Evolutionary conservation across 2,797 vertebrate genomes (phyloP), one percentile per base, ranked within the genome.

Genomic region (Cuculus canorus): DNA sequence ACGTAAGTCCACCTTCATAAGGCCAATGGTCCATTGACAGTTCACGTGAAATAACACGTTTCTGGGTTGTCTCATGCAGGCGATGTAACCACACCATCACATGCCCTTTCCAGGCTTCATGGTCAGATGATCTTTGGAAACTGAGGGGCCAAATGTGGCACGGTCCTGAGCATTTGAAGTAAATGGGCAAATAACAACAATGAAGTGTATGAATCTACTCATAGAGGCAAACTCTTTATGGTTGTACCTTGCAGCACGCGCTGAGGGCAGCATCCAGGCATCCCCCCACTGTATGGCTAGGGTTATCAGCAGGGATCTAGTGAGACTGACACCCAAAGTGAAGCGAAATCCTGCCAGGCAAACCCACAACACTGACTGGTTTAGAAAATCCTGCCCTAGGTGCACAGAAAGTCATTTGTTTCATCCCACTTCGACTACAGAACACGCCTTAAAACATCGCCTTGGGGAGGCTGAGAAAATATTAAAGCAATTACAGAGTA

Each of bases 371-470:
- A 12, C 7, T 2, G 5, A 76, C 1, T 24, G 21, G 37, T 63
- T 82, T 14, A 61, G 56, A 81, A 88, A 92, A 91, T 54, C 48
- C 73, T 76, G 57, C 57, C 53, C 37, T 35, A 63, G 0, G 4
- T 91, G 79, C 50, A 15, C 1, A n/a, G 93, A 33, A 60, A 61
- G 50, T 53, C 43, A 37, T 80, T 88, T 52, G 61, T 45, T 92
- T 83, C 85, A 89, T 73, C 66, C 52, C 32, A 25, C 50, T 90
- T 85, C 61, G 64, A 59, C 91, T 92, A 19, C 37, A 48, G 70
- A 95, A 92, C 56, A 65, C 82, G 78, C 85, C 91, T 92, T 82
- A 94, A 95, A 93, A 86, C 72, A 72, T 78, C 79, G 90, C 94
- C 89, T 52, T 77, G 35, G 84, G 88, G 82, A 93, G 57, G 45